These are phyloP conservation scores for Acronicta psi DNA, from an alignment of 2,888 invertebrate genomes.

Conservation along the genomic window DNA sequence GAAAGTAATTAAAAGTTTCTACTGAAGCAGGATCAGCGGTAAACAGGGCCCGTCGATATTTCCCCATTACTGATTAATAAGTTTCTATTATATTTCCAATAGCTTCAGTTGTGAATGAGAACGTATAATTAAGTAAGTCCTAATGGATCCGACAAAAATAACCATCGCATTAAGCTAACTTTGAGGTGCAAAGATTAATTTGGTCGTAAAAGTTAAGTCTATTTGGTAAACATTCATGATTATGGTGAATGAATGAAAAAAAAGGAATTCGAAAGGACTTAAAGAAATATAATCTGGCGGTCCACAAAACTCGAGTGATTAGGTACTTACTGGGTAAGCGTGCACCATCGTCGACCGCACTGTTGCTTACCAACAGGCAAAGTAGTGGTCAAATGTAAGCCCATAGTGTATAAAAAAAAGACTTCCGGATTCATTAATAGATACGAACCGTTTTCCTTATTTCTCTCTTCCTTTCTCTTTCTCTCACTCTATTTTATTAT, in stretches of 20 bases:
- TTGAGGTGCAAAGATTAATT: constrained; percentile 44
- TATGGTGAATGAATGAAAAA: background rate
- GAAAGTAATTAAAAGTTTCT: constrained; percentile 77
- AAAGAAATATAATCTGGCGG: no score
- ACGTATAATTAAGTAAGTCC: constrained; percentile 57
- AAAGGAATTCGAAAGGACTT: background rate
- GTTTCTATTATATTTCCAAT: constrained; percentile 59
- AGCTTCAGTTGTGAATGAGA: constrained; percentile 53
- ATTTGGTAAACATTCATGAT: background rate
- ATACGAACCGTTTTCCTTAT: no score
- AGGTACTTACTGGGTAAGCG: no score
- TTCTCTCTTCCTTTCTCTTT: no score
- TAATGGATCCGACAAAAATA: constrained; percentile 60
- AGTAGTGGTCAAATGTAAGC: no score
- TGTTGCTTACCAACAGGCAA: no score
- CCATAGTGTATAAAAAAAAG: no score
- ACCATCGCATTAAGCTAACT: background rate
- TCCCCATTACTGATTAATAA: constrained; percentile 60
- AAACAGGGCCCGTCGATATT: constrained; percentile 67
- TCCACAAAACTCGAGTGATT: no score
- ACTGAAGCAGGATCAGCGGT: constrained; percentile 55
- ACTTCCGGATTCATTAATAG: no score
- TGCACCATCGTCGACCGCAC: no score
- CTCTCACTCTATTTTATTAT: no score
- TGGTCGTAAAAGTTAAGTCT: constrained; percentile 2